These are phyloP conservation scores for Atherinosoma microstoma DNA, from an alignment of 2,797 vertebrate species.

Conservation along the genomic window DNA sequence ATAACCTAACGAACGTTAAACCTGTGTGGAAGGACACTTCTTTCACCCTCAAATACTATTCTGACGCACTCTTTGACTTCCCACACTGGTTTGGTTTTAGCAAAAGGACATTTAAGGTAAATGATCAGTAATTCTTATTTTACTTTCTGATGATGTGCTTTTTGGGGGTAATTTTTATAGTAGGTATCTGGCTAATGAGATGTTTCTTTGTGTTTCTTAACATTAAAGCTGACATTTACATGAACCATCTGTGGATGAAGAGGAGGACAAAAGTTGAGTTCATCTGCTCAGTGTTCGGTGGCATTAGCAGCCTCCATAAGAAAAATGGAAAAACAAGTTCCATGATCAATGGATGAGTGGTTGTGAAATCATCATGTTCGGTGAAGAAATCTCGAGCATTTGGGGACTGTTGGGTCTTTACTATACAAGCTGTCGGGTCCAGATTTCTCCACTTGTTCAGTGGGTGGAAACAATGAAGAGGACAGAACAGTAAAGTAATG, in stretches of 20 bases:
- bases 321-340: neutral
- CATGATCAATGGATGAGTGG: neutral
- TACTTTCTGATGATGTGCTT: neutral
- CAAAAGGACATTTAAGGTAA: constrained; percentile 70
- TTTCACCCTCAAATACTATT: constrained; percentile 77
- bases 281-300: neutral
- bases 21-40: constrained; percentile 64
- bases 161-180: neutral
- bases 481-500: neutral
- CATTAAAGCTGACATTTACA: constrained; percentile 50
- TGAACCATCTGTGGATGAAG: constrained; percentile 21
- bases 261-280: neutral
- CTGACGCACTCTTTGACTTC: constrained; percentile 80
- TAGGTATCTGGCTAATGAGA: constrained; percentile 8
- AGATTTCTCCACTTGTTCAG: constrained; percentile 2
- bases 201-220: neutral
- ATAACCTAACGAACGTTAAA: constrained; percentile 2
- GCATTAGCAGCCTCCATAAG: neutral
- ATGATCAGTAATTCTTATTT: neutral
- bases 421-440: neutral
- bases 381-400: neutral
- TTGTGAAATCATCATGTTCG: neutral
- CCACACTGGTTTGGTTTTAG: constrained; percentile 79
- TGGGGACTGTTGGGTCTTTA: neutral
- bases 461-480: neutral